Base-by-base conservation (phyloP, 2,113 vertebrate genomes). In the Pterocles burchelli region DNA sequence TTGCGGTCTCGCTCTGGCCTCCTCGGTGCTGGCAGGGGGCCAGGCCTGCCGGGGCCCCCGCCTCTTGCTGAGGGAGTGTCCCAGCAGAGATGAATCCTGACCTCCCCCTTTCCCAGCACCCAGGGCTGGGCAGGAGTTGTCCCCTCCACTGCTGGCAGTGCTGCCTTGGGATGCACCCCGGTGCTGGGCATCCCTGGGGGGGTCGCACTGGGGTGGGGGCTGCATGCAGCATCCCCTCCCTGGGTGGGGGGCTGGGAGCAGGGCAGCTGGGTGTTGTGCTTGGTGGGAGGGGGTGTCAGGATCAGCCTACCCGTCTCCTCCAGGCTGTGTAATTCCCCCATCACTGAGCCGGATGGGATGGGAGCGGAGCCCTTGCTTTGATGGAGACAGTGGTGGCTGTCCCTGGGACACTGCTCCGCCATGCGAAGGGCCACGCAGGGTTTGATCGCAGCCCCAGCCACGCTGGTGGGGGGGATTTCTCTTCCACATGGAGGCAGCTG, bases 1-100 rank as follows among this genome's bases (percentile, higher is more conserved):
- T 97, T 97, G 96, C 7, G 96, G 96, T 95, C 95, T 94, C 3
- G 5, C 91, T 95, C 54, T 1, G 84, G 96, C 96, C 96, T 97
- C 96, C 89, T 89, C 54, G 1, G 66, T 6, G 87, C 95, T 96
- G 96, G 96, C 89, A 0, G 62, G 85, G 43, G 77, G 77, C 94
- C 96, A 97, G 93, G 88, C 91, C 93, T 1, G 70, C 80, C 33
- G 36, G 96, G 82, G 81, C 66, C 83, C 89, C 89, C 66, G 86
- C 80, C 87, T 85, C 71, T 94, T 71, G 61, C 90, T 82, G 81
- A 89, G 92, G 96, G 85, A 95, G 71, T 9, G 12, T 93, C 93
- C 93, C 36, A 7, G 71, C 17, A 10, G 5, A 5, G 82, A 93
- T 89, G 85, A 90, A 94, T 93, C 71, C 74, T 88, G 90, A 72